phyloP scores from a whole-genome alignment of 37 sponge, comb jelly and placozoan genomes.

The Cliona cf. orientalis region DNA sequence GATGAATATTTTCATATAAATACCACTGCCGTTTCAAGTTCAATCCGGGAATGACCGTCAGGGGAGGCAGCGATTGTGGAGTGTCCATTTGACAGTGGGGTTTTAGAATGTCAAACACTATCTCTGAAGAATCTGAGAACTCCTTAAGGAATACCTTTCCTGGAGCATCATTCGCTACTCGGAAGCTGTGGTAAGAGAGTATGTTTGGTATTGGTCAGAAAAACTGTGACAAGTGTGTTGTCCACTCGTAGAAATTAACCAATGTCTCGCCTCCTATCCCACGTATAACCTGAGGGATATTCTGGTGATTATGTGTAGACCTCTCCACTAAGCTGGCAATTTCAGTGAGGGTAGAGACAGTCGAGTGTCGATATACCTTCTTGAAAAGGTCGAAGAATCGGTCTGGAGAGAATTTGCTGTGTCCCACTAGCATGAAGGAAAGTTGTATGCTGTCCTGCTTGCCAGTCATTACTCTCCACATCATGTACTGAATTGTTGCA shows the following conservation, averaged over 20 bases:
- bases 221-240: background rate
- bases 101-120: background rate
- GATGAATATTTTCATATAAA: background rate
- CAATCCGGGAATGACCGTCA: background rate
- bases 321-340: background rate
- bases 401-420: constrained; percentile 48
- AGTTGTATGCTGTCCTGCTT: background rate
- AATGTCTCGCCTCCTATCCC: background rate
- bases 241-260: background rate
- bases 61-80: background rate
- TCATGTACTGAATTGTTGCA: background rate
- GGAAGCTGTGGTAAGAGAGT: background rate
- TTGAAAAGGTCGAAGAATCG: constrained; percentile 43
- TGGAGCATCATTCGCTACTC: background rate
- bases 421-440: constrained; percentile 35
- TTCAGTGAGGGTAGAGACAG: background rate
- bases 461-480: background rate
- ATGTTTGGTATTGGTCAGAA: background rate
- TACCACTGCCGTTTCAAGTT: background rate
- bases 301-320: background rate
- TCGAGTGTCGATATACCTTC: background rate
- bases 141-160: background rate
- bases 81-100: background rate
- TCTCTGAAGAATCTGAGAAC: background rate
- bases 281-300: background rate